Conservation (phyloP, 1,140 invertebrate genomes). For the Pseudomyrmex gracilis region DNA sequence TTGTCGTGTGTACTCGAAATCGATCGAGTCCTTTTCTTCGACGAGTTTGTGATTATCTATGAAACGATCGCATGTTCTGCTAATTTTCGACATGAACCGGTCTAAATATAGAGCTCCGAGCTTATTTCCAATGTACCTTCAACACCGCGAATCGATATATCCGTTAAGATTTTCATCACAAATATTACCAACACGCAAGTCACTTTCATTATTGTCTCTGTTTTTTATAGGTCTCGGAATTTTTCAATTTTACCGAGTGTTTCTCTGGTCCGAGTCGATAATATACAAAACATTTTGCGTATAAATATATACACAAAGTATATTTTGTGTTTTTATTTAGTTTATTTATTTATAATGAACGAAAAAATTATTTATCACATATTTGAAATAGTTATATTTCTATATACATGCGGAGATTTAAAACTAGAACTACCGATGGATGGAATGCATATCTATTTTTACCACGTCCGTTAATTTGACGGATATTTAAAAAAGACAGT, state of each 20-base stretch:
- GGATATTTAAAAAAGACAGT: too few species aligned
- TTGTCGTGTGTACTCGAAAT: not conserved
- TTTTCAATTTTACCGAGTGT: not conserved
- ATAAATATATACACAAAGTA: too few species aligned
- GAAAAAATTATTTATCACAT: too few species aligned
- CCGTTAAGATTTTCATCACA: constrained; percentile 23
- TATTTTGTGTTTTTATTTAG: too few species aligned
- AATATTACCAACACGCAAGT: constrained; percentile 12
- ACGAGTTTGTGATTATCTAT: constrained; percentile 27
- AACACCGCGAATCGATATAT: constrained; percentile 9
- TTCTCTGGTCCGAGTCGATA: not conserved
- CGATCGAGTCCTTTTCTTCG: constrained; percentile 20
- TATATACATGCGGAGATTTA: too few species aligned
- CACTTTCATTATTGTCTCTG: too few species aligned
- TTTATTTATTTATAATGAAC: too few species aligned
- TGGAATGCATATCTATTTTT: too few species aligned
- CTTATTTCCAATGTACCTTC: constrained; percentile 7
- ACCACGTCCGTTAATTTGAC: too few species aligned
- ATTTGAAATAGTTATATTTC: too few species aligned
- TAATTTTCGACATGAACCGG: constrained; percentile 10
- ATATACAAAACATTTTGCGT: too few species aligned
- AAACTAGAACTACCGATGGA: too few species aligned
- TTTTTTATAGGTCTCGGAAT: not conserved
- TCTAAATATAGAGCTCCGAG: constrained; percentile 5
- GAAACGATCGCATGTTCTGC: constrained; percentile 10